Conservation (phyloP, 2,113 vertebrate genomes). For the Petaurus breviceps region DNA sequence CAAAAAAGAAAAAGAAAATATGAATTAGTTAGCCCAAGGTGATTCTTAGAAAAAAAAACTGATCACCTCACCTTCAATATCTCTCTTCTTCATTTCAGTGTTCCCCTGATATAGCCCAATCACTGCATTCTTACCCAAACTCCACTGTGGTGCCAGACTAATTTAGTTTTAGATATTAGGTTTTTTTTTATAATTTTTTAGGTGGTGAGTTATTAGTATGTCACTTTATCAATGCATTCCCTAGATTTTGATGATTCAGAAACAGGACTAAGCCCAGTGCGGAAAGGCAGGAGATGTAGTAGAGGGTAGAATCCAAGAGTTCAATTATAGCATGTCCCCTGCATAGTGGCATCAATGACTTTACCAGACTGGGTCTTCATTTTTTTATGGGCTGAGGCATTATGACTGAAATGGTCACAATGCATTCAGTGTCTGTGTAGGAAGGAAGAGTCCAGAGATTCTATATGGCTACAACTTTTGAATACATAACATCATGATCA, state of each 20-base stretch:
- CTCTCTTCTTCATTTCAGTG: no score
- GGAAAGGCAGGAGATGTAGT: neutral
- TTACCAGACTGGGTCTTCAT: neutral
- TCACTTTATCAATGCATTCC: no score
- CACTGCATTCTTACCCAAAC: no score
- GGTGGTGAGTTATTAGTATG: no score
- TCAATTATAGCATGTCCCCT: neutral
- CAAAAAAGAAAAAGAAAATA: no score
- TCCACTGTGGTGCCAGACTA: no score
- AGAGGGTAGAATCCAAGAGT: neutral
- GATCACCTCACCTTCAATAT: no score
- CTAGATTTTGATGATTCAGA: neutral
- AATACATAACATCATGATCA: neutral
- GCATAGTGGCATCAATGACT: neutral
- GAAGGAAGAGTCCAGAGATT: neutral
- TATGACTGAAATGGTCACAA: neutral
- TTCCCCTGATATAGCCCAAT: no score
- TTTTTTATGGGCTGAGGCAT: neutral
- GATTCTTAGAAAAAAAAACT: no score
- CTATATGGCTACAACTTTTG: neutral
- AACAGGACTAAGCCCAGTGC: neutral
- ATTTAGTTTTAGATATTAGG: no score
- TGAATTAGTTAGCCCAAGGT: no score
- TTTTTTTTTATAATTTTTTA: no score
- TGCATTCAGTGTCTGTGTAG: neutral